Evolutionary conservation across 2,888 invertebrate species (phyloP).

Genomic region (Chloroclysta siterata): DNA sequence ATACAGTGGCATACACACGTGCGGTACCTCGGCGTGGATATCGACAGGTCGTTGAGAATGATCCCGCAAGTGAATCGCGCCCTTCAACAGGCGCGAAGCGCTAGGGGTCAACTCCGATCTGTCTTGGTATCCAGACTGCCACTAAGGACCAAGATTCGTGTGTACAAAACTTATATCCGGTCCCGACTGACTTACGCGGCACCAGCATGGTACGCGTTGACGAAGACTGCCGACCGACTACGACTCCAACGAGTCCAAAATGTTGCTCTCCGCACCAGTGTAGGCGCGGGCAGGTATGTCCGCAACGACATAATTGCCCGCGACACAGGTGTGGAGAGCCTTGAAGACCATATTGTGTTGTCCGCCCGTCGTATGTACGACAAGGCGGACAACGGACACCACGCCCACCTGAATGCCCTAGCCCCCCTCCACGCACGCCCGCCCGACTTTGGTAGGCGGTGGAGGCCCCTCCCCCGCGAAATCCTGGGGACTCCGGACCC

Average conservation of each 20-base stretch:
- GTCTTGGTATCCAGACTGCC: background rate
- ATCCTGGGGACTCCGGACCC: background rate
- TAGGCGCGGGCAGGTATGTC: background rate
- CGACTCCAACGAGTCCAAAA: background rate
- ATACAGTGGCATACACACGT: background rate
- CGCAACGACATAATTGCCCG: background rate
- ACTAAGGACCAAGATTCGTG: background rate
- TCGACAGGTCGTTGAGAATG: background rate
- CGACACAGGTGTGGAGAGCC: background rate
- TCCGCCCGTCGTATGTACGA: background rate
- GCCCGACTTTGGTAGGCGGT: background rate
- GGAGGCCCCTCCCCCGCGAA: background rate
- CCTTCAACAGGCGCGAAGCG: background rate
- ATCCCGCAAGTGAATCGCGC: background rate
- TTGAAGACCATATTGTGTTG: background rate
- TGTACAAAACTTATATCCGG: background rate
- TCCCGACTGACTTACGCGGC: background rate
- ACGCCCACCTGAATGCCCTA: background rate
- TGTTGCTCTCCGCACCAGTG: background rate
- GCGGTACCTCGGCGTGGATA: background rate
- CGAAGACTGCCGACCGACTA: too few relatives aligned
- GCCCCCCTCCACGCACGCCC: background rate
- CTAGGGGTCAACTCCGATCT: background rate
- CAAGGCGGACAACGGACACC: slow-evolving; percentile 2
- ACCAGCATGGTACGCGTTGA: background rate